These are phyloP conservation scores for Isichthys henryi DNA, from an alignment of 2,113 vertebrate species.

Conservation along the genomic window DNA sequence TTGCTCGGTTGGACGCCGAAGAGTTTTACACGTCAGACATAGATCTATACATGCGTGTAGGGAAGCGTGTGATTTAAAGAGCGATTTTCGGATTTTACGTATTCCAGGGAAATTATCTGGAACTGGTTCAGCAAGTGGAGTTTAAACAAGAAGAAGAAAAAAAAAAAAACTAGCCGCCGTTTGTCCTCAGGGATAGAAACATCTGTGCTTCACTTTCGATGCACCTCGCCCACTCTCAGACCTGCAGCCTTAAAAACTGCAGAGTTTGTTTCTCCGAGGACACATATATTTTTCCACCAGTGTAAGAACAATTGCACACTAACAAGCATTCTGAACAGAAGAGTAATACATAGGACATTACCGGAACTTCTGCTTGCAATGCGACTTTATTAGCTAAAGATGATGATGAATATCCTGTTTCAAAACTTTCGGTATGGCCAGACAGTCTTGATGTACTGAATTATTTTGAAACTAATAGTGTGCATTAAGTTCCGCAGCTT, in stretches of 20 bases:
- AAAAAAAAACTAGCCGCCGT: neutral
- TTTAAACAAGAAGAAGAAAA: neutral
- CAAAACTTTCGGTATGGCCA: neutral
- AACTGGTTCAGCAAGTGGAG: neutral
- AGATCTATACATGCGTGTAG: neutral
- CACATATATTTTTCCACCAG: neutral
- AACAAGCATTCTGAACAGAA: neutral
- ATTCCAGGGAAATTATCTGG: neutral
- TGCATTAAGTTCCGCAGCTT: neutral
- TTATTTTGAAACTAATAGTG: neutral
- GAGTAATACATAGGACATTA: neutral
- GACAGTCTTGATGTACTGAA: neutral
- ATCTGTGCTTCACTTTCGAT: neutral
- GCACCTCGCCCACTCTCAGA: neutral
- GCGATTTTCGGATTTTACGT: neutral
- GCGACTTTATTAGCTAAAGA: neutral
- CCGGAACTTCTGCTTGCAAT: neutral
- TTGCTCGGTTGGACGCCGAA: neutral
- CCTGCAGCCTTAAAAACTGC: neutral
- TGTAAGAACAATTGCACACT: neutral
- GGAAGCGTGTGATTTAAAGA: neutral
- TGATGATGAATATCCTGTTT: neutral
- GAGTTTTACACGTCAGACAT: neutral
- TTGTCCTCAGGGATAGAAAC: neutral
- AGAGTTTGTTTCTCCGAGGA: neutral